Evolutionary conservation across 2,797 vertebrate species (phyloP).

Genomic region (Loris lydekkerianus): DNA sequence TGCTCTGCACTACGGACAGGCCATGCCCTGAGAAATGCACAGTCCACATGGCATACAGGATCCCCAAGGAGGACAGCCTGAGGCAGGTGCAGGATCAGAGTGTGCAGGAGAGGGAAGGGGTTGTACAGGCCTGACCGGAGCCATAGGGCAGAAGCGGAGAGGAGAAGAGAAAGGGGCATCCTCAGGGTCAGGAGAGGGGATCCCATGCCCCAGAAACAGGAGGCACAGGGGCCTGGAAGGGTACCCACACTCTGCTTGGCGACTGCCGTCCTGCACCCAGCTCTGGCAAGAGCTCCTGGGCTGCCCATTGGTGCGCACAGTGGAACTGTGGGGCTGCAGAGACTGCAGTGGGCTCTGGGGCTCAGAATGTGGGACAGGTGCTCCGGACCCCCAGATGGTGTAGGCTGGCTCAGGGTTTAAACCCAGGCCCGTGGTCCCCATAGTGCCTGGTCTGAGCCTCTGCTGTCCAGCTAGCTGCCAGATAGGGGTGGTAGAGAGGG

Average conservation of each 20-base stretch:
- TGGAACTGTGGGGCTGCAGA: neutral
- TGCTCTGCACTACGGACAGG: neutral
- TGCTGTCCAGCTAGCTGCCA: neutral
- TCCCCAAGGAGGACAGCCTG: neutral
- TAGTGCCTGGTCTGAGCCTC: neutral
- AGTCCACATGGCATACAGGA: fast-evolving
- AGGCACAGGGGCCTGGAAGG: neutral
- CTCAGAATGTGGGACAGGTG: neutral
- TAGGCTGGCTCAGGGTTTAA: neutral
- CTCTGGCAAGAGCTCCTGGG: too few relatives aligned
- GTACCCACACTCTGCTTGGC: neutral
- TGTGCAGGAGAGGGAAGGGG: neutral
- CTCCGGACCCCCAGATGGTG: too few relatives aligned
- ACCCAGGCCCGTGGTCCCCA: neutral
- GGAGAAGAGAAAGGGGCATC: neutral
- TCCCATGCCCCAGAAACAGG: fast-evolving
- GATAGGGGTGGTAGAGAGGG: neutral
- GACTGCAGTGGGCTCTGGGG: neutral
- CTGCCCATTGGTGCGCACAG: neutral
- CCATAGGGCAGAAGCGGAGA: neutral
- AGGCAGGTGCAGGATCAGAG: neutral
- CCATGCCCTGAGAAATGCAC: neutral
- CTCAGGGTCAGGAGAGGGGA: neutral
- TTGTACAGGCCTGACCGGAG: neutral
- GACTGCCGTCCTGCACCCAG: fast-evolving